phyloP scores from a whole-genome alignment of 1,140 invertebrate species.

The Aleiodes sp. region DNA sequence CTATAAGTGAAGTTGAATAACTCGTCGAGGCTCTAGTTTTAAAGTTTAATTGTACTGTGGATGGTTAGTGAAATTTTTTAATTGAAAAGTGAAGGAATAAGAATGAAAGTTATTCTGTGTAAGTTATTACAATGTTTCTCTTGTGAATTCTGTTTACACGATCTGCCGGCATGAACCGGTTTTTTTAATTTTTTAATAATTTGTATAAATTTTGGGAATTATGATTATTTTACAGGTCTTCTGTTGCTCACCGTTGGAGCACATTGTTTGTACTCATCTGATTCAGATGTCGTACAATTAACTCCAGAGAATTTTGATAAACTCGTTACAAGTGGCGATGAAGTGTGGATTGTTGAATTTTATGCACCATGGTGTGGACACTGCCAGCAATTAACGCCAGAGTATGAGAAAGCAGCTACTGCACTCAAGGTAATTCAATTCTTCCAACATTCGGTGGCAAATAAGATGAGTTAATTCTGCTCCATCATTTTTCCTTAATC shows the following conservation, averaged over 20 bases:
- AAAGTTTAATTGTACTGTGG: no score
- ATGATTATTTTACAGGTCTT: conserved; percentile 41
- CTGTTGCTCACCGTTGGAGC: conserved; percentile 54
- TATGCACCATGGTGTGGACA: conserved; percentile 95
- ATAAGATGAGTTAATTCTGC: no score
- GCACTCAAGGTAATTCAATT: conserved; percentile 78
- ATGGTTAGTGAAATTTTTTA: no score
- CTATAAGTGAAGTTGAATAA: conserved; percentile 47
- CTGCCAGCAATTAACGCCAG: conserved; percentile 83
- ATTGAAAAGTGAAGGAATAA: no score
- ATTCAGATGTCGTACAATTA: conserved; percentile 89
- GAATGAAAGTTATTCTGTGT: no score
- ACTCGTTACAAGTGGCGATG: conserved; percentile 84
- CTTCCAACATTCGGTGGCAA: no score
- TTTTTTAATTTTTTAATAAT: not conserved
- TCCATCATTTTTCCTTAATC: no score
- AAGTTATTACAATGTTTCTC: no score
- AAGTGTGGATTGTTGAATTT: conserved; percentile 94
- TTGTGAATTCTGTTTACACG: no score
- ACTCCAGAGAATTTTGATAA: conserved; percentile 92
- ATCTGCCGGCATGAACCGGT: no score
- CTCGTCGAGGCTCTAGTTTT: no score
- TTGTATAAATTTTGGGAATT: not conserved
- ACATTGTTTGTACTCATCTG: conserved; percentile 79
- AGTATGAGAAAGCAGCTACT: conserved; percentile 88